These are phyloP conservation scores for Tyto alba DNA, from an alignment of 2,113 vertebrate species.

Conservation along the genomic window DNA sequence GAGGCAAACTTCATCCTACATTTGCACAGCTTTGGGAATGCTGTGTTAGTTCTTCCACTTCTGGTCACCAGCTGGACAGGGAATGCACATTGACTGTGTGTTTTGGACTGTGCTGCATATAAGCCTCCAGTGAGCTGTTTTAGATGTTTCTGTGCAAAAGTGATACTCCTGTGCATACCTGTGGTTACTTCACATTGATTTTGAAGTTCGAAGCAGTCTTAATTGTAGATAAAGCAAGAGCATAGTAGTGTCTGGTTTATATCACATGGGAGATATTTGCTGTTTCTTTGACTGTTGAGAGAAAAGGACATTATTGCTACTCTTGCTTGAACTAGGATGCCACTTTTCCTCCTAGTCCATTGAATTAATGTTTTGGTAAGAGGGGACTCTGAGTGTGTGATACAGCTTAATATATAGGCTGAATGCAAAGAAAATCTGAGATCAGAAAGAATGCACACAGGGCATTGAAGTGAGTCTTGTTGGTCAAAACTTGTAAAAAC, in stretches of 20 bases:
- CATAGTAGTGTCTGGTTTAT: not conserved
- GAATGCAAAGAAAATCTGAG: not conserved
- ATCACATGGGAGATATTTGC: not conserved
- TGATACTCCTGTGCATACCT: fast-evolving
- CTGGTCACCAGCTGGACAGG: not conserved
- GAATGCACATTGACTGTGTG: fast-evolving
- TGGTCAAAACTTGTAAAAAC: not conserved
- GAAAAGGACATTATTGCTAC: not conserved
- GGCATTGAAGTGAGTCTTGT: not conserved
- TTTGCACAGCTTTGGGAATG: not conserved
- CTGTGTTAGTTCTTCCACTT: not conserved
- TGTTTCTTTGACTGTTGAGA: not conserved
- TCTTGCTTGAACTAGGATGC: not conserved
- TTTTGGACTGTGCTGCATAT: not conserved
- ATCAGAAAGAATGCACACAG: not conserved
- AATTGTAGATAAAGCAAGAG: not conserved
- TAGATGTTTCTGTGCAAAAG: not conserved
- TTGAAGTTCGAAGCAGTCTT: not conserved
- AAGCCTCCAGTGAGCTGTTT: not conserved
- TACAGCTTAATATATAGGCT: not conserved
- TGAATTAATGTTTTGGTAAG: not conserved
- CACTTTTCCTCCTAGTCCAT: not conserved
- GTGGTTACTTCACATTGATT: not conserved
- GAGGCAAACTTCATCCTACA: not conserved
- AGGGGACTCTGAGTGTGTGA: not conserved